phyloP scores from a whole-genome alignment of 2,797 vertebrate species.

The Rhinoraja longicauda region DNA sequence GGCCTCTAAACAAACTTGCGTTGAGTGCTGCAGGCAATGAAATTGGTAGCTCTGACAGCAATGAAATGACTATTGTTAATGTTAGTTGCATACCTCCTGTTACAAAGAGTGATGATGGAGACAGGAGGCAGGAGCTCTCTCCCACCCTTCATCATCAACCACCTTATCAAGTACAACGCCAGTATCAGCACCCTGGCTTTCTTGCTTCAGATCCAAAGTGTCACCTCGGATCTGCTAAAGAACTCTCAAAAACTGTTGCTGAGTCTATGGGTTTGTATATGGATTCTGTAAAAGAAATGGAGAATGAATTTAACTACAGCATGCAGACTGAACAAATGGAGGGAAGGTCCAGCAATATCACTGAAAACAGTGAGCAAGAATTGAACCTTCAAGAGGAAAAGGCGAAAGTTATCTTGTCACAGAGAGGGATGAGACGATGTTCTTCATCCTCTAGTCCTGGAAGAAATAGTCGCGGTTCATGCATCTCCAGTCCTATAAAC shows the following conservation, averaged over 20 bases:
- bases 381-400: conserved; percentile 72
- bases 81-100: conserved; percentile 66
- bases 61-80: conserved; percentile 84
- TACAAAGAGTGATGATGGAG: conserved; percentile 54
- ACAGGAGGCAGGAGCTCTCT: conserved; percentile 65
- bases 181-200: conserved; percentile 68
- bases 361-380: conserved; percentile 70
- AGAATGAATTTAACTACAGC: conserved; percentile 71
- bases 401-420: conserved; percentile 49
- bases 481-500: conserved; percentile 77
- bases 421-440: conserved; percentile 57
- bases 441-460: conserved; percentile 82
- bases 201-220: conserved; percentile 79
- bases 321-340: conserved; percentile 68
- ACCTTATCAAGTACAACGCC: conserved; percentile 69
- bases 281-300: conserved; percentile 84
- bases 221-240: conserved; percentile 83
- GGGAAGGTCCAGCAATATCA: conserved; percentile 75
- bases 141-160: conserved; percentile 59
- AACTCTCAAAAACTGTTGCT: conserved; percentile 90
- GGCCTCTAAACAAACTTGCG: conserved; percentile 77
- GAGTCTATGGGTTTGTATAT: conserved; percentile 99
- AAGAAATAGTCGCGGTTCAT: conserved; percentile 83
- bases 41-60: conserved; percentile 60
- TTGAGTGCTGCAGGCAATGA: conserved; percentile 68